phyloP scores from a whole-genome alignment of 2,113 vertebrate genomes.

The Cisticola juncidis region DNA sequence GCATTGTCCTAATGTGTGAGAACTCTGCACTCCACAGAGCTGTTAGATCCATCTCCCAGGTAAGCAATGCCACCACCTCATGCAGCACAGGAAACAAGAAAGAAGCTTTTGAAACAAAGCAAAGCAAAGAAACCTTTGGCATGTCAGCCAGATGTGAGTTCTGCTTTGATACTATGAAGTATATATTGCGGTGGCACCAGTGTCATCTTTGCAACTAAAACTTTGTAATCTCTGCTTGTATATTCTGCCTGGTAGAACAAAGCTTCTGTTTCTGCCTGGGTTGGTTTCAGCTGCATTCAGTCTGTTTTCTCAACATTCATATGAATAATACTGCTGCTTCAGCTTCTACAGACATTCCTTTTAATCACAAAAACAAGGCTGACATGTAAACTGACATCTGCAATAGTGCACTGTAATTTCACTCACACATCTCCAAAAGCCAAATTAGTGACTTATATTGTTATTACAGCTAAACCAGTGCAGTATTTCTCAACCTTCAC shows the following conservation, averaged over 20 bases:
- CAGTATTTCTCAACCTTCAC: neutral
- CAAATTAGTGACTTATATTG: neutral
- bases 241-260: neutral
- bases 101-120: neutral
- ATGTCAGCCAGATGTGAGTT: neutral
- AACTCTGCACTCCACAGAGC: neutral
- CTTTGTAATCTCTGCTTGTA: neutral
- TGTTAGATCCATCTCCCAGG: neutral
- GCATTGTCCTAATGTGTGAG: neutral
- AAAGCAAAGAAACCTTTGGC: neutral
- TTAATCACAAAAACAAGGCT: neutral
- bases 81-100: neutral
- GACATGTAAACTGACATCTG: neutral
- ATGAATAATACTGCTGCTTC: neutral
- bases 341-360: neutral
- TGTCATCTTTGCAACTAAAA: neutral
- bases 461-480: neutral
- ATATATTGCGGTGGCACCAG: accelerated
- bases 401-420: neutral
- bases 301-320: neutral
- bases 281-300: neutral
- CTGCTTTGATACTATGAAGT: neutral
- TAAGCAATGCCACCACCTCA: neutral
- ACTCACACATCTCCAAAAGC: neutral
- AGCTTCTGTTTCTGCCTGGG: neutral